Percentiles rank a stretch among this genome's conserved stretches.
Conservation (phyloP, 2,797 vertebrate genomes). For the Prionace glauca region DNA sequence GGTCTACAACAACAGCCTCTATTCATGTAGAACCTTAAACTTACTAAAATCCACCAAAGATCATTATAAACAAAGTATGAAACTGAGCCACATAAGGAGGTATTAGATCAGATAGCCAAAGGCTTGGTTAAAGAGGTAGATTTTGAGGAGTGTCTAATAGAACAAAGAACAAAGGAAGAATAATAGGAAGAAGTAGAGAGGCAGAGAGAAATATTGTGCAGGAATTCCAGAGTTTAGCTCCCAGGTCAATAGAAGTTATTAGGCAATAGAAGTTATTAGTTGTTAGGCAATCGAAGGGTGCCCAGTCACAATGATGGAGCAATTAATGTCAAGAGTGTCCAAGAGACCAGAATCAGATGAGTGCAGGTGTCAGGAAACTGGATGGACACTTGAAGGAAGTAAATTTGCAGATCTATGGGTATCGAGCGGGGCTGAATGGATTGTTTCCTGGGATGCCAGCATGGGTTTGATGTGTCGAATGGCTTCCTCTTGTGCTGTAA, state of each 20-base stretch:
- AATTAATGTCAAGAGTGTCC: neutral
- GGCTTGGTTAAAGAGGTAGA: neutral
- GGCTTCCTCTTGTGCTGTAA: too few species aligned
- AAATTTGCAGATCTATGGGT: too few species aligned
- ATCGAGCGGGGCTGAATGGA: too few species aligned
- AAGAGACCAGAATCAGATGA: neutral
- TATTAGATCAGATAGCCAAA: neutral
- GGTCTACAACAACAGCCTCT: neutral
- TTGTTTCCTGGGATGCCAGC: too few species aligned
- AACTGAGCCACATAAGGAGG: neutral
- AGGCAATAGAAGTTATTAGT: too few species aligned
- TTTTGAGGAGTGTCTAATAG: neutral
- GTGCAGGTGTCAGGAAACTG: neutral
- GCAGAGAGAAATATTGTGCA: too few species aligned
- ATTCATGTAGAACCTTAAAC: neutral
- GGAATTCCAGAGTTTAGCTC: neutral
- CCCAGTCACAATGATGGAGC: neutral
- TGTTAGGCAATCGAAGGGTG: too few species aligned
- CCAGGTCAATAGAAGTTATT: too few species aligned
- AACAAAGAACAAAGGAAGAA: too few species aligned
- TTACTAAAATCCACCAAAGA: neutral
- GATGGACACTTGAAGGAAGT: too few species aligned
- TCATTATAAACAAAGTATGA: neutral
- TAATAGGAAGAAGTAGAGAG: neutral
- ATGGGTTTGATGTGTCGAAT: too few species aligned